Evolutionary conservation across 2,888 invertebrate species (phyloP), one percentile per base, ranked within the genome.

Genomic region (Nomada ferruginata): DNA sequence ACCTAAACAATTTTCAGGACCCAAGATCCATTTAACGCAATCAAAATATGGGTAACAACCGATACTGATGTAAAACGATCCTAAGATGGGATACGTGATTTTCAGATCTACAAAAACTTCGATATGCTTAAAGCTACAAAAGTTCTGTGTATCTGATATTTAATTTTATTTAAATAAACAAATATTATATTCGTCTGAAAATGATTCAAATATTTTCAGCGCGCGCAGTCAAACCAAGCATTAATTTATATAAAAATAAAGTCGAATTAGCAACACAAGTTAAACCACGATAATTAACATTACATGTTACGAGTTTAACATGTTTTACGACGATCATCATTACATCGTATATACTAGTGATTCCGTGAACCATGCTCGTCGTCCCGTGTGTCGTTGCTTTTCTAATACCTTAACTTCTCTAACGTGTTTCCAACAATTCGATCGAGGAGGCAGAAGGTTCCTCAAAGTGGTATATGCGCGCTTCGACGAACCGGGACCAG

Each of bases 331-430:
- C 7, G 55, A 42, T 23, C 42, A 23, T 36, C 53, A 55, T 36
- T 36, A 36, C 36, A 68, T 26, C 2, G 47, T 47, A 50, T 36
- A 50, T 52, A 61, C 29, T 18, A 44, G 60, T 44, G 23, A 60
- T 71, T 71, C 60, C 50, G 50, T 71, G 70, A 71, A 71, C 29
- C 70, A 71, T 10, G 70, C 20, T 50, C 23, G 23, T 11, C 50
- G 64, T 1, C 47, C 20, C 13, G 15, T 52, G 64, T 36, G 36
- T 57, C 65, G 52, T 50, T 55, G 66, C 23, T 47, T 59, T 66
- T 70, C 72, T 70, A 80, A 79, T 70, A 57, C 61, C 55, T 66
- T 52, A 71, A 68, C 36, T 66, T 61, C 52, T 63, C 26, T 26
- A 61, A 36, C 53, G 47, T 71, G 61, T 50, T 70, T 71, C 47